Base-by-base conservation (phyloP, 2,113 vertebrate genomes). In the Proteles cristata region DNA sequence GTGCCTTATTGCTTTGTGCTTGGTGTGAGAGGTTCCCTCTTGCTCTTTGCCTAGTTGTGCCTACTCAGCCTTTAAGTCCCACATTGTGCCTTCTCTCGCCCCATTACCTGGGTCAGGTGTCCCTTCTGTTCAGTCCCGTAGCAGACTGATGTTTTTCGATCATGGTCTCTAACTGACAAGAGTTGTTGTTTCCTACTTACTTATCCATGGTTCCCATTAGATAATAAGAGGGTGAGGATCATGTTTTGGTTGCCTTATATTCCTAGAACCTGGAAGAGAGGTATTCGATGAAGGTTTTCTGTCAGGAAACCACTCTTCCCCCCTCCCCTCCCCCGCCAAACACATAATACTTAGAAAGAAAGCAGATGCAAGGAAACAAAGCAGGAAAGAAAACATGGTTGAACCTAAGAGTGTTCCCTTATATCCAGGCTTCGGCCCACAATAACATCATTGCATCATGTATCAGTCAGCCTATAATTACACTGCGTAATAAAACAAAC, bases 1-100 rank as follows among this genome's bases (percentile, higher is more conserved):
- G 5, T 2, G 25, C 5, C 35, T 17, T 1, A 4, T 10, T 39
- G 26, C 4, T 0, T 26, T 4, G 3, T 14, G n/a, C n/a, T n/a
- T 3, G 0, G 58, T 17, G 9, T 35, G 63, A 53, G 33, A 43
- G 0, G 0, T 21, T 45, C 35, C 69, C 25, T 89, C 11, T 63
- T 0, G 7, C 4, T 17, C 35, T 5, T 43, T 8, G 5, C 25
- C 58, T 26, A 5, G 31, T 71, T 0, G 4, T 5, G 31, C 35
- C 5, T 1, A 2, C 31, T 12, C 58, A 5, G 11, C 33, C 16
- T 45, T 53, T 35, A 11, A 3, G 8, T 76, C 50, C 58, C 43
- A 0, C 0, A 43, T 55, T 25, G 4, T 17, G 4, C 35, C 2
- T 68, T 43, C 66, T 73, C 87, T 45, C 8, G 16, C 55, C 55